Conservation (phyloP, 2,888 invertebrate species). For the Caenorhabditis becei region DNA sequence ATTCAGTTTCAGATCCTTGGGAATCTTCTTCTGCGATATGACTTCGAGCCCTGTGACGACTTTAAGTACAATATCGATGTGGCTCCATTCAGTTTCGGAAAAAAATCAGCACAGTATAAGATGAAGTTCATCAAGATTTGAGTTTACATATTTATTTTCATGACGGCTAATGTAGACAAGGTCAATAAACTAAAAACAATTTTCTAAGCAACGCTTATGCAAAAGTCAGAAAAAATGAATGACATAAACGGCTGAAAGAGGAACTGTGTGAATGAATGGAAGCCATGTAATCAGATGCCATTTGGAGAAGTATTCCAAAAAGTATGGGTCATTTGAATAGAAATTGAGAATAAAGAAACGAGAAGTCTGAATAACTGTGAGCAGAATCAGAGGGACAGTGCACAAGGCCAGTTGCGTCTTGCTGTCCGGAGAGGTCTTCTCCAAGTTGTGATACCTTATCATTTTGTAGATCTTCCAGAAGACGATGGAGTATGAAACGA, state of each 20-base stretch:
- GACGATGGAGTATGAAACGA: background rate
- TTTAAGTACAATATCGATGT: background rate
- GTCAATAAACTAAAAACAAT: background rate
- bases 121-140: slow-evolving; percentile 2
- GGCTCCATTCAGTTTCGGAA: slow-evolving; percentile 7
- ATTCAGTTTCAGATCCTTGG: slow-evolving; percentile 49
- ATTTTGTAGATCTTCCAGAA: slow-evolving; percentile 3
- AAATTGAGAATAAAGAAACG: background rate
- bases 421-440: slow-evolving; percentile 4
- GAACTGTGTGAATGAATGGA: background rate
- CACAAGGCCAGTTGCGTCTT: background rate
- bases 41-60: background rate
- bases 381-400: background rate
- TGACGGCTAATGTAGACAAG: too few species aligned
- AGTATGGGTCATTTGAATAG: background rate
- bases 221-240: background rate
- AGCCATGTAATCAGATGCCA: slow-evolving; percentile 10
- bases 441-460: background rate
- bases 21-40: slow-evolving; percentile 36
- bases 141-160: too few species aligned
- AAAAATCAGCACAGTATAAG: background rate
- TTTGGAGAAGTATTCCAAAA: background rate
- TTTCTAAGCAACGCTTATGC: background rate
- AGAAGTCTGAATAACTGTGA: background rate
- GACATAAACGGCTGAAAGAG: background rate